Evolutionary conservation across 2,113 vertebrate genomes (phyloP), one percentile per base, ranked within the genome.

Genomic region (Oxyura jamaicensis): DNA sequence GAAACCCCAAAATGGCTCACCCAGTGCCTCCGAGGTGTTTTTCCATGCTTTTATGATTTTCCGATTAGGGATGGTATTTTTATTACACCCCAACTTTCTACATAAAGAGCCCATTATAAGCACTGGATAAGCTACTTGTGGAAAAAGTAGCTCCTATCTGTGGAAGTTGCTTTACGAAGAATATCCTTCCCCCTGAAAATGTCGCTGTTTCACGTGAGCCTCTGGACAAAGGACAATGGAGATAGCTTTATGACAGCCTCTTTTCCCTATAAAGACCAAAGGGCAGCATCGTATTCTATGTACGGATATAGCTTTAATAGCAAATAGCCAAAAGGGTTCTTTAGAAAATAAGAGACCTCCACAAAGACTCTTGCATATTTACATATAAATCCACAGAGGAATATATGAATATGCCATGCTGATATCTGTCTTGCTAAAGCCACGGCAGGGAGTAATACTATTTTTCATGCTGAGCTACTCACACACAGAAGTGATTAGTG

Each of bases 331-430:
- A 89, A 94, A 76, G 80, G 31, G n/a, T 12, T 78, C 88, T 88
- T 92, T 66, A 59, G 63, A 93, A 94, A 97, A 86, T 75, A 78
- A 42, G 86, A 96, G 77, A 89, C 83, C 77, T 96, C 80, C 91
- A 75, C 52, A 88, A 77, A 77, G 95, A 87, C 75, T 77, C 78
- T 94, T 95, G 72, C 78, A 69, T 93, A 89, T 94, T 96, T 96
- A 92, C 88, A 53, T 92, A 82, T 87, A 92, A 96, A 94, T 89
- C 78, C 91, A 75, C 17, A 15, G 80, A 90, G 53, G 69, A 68
- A 53, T 96, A 29, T 80, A 78, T 59, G 92, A 83, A 76, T 92
- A 91, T 69, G 73, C 80, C 74, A 23, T 62, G 77, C 83, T 82
- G 80, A 76, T 92, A 79, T 81, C 78, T 80, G 83, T 69, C 91